These are phyloP conservation scores for Semaprochilodus insignis DNA, from an alignment of 2,797 vertebrate genomes.

Conservation along the genomic window DNA sequence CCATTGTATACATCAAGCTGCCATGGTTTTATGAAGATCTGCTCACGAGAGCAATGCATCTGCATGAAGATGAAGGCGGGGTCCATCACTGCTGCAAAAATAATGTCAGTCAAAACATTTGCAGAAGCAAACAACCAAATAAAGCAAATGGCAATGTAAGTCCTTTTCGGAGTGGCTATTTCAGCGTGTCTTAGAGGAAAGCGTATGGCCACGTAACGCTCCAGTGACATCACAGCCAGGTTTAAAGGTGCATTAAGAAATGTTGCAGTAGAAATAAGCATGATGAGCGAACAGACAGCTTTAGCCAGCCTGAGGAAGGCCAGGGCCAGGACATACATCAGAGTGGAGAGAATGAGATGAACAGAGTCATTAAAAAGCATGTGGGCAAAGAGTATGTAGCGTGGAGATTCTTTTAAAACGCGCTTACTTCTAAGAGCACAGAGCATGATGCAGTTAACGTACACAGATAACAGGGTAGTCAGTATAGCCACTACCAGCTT, in stretches of 20 bases:
- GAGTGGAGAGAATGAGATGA: not conserved
- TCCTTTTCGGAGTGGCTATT: conserved; percentile 28
- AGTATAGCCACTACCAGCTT: not conserved
- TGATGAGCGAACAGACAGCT: not conserved
- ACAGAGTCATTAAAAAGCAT: conserved; percentile 46
- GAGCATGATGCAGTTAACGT: conserved; percentile 43
- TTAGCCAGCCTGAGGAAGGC: not conserved
- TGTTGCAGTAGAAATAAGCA: not conserved
- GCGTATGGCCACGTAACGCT: conserved; percentile 49
- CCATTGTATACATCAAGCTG: not conserved
- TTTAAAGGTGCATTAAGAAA: conserved; percentile 31
- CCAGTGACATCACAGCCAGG: conserved; percentile 46
- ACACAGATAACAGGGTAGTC: conserved; percentile 12
- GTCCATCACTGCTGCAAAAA: not conserved
- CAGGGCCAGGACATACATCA: not conserved
- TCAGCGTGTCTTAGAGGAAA: conserved; percentile 41
- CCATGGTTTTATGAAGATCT: not conserved
- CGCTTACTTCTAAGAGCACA: not conserved
- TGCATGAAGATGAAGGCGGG: not conserved
- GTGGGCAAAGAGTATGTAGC: conserved; percentile 52
- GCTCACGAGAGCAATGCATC: conserved; percentile 36
- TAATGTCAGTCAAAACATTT: not conserved
- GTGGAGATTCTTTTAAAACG: conserved; percentile 38
- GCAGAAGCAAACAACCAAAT: conserved; percentile 29
- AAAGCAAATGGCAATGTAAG: not conserved